phyloP scores from a whole-genome alignment of 2,797 vertebrate species.

The Crocodylus rhombifer region DNA sequence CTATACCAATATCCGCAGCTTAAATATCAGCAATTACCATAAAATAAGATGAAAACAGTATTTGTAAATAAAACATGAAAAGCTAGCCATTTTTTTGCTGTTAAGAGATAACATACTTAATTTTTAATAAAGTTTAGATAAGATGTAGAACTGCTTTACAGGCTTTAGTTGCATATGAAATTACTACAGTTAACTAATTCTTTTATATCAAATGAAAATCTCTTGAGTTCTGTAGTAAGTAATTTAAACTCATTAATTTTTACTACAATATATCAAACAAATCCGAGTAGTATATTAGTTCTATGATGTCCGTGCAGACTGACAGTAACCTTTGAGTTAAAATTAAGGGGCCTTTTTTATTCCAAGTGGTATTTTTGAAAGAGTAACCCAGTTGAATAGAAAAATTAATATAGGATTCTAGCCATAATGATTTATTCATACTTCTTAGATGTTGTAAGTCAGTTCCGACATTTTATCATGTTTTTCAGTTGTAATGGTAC shows the following conservation, averaged over 20 bases:
- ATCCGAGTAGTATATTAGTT: neutral
- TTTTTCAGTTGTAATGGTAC: neutral
- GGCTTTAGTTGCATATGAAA: neutral
- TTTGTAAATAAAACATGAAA: neutral
- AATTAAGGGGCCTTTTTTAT: neutral
- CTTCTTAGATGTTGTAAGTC: neutral
- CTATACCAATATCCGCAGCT: neutral
- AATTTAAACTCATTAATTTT: neutral
- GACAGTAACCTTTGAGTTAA: neutral
- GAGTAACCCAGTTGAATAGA: neutral
- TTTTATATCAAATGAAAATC: neutral
- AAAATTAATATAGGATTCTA: neutral
- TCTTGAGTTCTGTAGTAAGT: neutral
- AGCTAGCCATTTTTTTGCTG: no score
- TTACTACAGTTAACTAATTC: neutral
- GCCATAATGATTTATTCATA: neutral
- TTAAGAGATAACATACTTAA: conserved; percentile 1
- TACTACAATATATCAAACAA: neutral
- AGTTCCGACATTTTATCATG: neutral
- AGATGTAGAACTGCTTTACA: conserved; percentile 11
- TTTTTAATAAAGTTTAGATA: neutral
- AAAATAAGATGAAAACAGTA: conserved; percentile 10
- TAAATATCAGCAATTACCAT: neutral
- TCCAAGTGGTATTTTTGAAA: neutral
- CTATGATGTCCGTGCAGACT: neutral